These are phyloP conservation scores for Priocnemis perturbator DNA, from an alignment of 2,888 invertebrate genomes.

Conservation along the genomic window DNA sequence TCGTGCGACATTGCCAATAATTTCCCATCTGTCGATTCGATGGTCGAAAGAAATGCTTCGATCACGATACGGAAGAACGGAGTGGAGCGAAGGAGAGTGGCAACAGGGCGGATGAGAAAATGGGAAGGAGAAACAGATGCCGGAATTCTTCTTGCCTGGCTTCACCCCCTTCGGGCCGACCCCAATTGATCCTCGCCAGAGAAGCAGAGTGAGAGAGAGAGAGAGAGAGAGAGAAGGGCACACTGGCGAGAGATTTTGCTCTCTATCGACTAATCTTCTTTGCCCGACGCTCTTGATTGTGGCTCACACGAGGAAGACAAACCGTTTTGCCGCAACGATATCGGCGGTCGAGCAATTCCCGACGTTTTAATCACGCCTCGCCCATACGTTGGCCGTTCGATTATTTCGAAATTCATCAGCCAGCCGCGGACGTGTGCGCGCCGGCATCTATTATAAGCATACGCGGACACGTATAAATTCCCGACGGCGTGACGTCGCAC, in stretches of 20 bases:
- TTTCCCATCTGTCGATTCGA: no score
- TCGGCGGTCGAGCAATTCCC: neutral
- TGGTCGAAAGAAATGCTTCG: no score
- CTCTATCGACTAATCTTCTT: constrained; percentile 13
- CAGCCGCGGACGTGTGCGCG: no score
- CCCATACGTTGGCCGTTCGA: no score
- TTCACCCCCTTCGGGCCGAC: constrained; percentile 55
- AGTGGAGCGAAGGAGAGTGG: constrained; percentile 47
- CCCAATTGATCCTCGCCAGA: neutral
- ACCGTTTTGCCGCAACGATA: no score
- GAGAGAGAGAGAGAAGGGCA: neutral
- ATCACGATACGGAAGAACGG: constrained; percentile 14
- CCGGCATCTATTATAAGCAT: neutral
- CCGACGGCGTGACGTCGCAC: constrained; percentile 42
- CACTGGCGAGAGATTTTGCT: constrained; percentile 1
- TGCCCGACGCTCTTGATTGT: neutral
- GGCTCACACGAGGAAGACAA: no score
- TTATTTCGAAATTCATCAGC: no score
- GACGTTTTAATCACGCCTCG: neutral
- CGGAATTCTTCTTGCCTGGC: constrained; percentile 55
- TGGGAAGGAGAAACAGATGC: constrained; percentile 69
- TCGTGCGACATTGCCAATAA: no score
- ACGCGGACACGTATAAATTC: constrained; percentile 30
- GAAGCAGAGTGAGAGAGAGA: no score
- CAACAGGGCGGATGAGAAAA: constrained; percentile 71